Evolutionary conservation across 2,113 vertebrate species (phyloP).

Genomic region (Sylvicapra grimmia): DNA sequence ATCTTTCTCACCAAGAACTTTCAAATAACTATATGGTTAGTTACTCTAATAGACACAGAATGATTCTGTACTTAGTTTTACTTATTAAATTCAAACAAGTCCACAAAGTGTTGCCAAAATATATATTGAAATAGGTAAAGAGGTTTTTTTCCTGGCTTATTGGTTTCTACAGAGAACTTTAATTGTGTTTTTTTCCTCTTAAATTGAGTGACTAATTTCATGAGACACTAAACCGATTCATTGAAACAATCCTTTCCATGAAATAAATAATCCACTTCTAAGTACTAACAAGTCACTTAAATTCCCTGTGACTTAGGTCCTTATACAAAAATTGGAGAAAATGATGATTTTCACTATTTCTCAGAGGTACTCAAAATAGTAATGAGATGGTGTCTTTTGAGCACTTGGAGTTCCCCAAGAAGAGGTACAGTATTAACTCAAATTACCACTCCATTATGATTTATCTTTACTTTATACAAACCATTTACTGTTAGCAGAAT

Average conservation of each 20-base stretch:
- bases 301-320: background rate
- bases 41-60: background rate
- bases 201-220: background rate
- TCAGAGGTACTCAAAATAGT: background rate
- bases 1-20: background rate
- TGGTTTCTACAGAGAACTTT: background rate
- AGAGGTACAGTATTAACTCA: conserved; percentile 41
- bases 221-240: conserved; percentile 25
- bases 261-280: background rate
- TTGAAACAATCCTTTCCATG: background rate
- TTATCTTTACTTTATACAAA: conserved; percentile 47
- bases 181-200: background rate
- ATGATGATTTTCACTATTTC: conserved; percentile 37
- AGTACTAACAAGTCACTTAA: background rate
- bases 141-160: background rate
- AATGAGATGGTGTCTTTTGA: conserved; percentile 12
- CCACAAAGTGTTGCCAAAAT: background rate
- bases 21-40: background rate
- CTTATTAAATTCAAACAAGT: background rate
- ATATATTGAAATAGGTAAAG: background rate
- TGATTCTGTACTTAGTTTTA: background rate
- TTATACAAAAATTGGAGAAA: conserved; percentile 22
- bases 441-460: conserved; percentile 45
- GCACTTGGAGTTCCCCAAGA: background rate
- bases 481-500: conserved; percentile 8